Percentiles rank a stretch among this genome's conserved stretches.
These are phyloP conservation scores for Orthonyx spaldingii DNA, from an alignment of 2,113 vertebrate species.

Conservation along the genomic window DNA sequence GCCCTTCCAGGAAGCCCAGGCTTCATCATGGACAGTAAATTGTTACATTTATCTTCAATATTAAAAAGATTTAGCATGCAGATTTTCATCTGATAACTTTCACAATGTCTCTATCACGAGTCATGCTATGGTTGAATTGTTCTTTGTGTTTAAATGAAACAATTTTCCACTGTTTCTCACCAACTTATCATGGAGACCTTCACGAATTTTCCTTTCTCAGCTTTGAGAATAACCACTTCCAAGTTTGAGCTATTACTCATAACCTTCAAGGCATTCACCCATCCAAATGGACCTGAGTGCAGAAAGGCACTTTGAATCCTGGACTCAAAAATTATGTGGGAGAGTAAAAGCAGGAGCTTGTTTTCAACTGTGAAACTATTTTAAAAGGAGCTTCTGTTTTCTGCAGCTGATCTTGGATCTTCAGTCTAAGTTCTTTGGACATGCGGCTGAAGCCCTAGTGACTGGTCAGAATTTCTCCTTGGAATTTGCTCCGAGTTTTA, in stretches of 20 bases:
- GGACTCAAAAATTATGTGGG: neutral
- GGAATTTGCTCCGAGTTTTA: neutral
- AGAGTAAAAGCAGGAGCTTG: neutral
- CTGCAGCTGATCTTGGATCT: neutral
- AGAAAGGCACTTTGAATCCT: neutral
- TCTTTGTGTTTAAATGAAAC: slow-evolving; percentile 15
- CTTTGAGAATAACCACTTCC: neutral
- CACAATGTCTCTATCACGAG: neutral
- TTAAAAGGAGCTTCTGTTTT: neutral
- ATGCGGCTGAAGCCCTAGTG: neutral
- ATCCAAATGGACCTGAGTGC: neutral
- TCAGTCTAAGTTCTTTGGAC: neutral
- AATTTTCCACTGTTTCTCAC: neutral
- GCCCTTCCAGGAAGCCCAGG: neutral
- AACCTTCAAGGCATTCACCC: neutral
- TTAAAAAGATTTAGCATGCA: neutral
- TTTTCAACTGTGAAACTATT: neutral
- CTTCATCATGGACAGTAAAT: neutral
- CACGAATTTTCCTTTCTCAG: neutral
- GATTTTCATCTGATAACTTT: slow-evolving; percentile 2
- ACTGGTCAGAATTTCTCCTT: neutral
- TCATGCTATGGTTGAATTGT: neutral
- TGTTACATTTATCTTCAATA: neutral
- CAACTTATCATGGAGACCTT: neutral
- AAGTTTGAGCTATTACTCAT: neutral